phyloP scores from a whole-genome alignment of 2,888 invertebrate species.

The Xylophagus ater region DNA sequence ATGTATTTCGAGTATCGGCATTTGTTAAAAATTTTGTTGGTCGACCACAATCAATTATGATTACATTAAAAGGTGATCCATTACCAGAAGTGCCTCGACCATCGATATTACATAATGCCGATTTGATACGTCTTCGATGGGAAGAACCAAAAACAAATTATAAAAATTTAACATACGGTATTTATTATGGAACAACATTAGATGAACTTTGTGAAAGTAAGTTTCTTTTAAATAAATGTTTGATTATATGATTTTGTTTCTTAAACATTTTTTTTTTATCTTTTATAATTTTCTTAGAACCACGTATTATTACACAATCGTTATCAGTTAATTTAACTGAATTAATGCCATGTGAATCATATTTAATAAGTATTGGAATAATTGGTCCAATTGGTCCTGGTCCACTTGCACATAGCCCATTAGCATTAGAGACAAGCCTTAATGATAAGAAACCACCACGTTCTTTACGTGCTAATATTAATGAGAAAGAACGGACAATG shows the following conservation, averaged over 20 bases:
- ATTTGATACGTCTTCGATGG: slow-evolving; percentile 57
- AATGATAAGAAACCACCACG: slow-evolving; percentile 60
- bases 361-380: slow-evolving; percentile 59
- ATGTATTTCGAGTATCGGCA: slow-evolving; percentile 42
- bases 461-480: slow-evolving; percentile 43
- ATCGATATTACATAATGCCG: slow-evolving; percentile 44
- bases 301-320: slow-evolving; percentile 42
- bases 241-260: neutral
- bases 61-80: slow-evolving; percentile 33
- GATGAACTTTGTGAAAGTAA: slow-evolving; percentile 50
- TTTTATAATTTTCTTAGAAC: slow-evolving; percentile 31
- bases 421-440: slow-evolving; percentile 48
- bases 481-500: slow-evolving; percentile 40
- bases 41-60: slow-evolving; percentile 25
- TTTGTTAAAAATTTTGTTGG: slow-evolving; percentile 43
- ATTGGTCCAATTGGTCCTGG: slow-evolving; percentile 53
- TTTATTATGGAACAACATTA: slow-evolving; percentile 54
- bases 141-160: slow-evolving; percentile 44
- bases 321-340: slow-evolving; percentile 46
- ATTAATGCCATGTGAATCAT: slow-evolving; percentile 62
- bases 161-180: slow-evolving; percentile 46
- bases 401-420: slow-evolving; percentile 46
- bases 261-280: slow-evolving; percentile 6
- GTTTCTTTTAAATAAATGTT: slow-evolving; percentile 18
- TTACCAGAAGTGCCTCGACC: slow-evolving; percentile 24